Base-by-base conservation (phyloP, 2,888 invertebrate genomes). In the Drosophila putrida region DNA sequence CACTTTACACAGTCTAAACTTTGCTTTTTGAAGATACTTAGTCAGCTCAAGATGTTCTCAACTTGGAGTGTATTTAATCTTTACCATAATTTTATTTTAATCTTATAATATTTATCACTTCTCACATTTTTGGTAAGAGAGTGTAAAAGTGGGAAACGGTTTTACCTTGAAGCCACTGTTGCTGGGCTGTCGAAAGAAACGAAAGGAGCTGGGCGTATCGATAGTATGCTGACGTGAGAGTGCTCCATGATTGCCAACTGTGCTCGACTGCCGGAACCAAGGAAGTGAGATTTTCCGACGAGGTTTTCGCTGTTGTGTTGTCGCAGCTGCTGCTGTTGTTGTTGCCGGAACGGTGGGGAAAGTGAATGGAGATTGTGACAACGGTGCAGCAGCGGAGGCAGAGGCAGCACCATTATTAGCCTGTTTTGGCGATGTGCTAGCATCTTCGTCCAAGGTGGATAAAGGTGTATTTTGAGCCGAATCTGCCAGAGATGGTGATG, bases 211-310 rank as follows among this genome's bases (percentile, higher is more conserved):
- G 90, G 97, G 97, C 79, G 97, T 96, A 93, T 97, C 97, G 93
- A 97, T 97, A 93, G 97, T 97, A 92, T 97, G 97, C 92, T 97
- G 97, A 61, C 97, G 95, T 70, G 96, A 95, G 63, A 97, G 94
- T 62, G 94, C 94, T 72, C 96, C 95, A 93, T 96, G 96, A 11
- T 58, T 75, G 59, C 75, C 82, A 38, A 96, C 95, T 13, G 44
- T 46, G 69, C 96, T 96, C 88, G 95, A 95, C 93, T 97, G 97
- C 58, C 97, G 94, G 93, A 97, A 97, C 97, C 97, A 97, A 78
- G 97, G 97, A 91, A 97, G 93, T 61, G 97, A 97, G 87, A 97
- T 97, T 93, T 97, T 97, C 90, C 97, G 94, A 72, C 96, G 95
- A 81, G 95, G 95, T 91, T 96, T 96, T 91, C 95, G 94, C 60